Percentiles rank a stretch among this genome's conserved stretches.
These are phyloP conservation scores for Cyanistes caeruleus DNA, from an alignment of 2,113 vertebrate species.

Conservation along the genomic window DNA sequence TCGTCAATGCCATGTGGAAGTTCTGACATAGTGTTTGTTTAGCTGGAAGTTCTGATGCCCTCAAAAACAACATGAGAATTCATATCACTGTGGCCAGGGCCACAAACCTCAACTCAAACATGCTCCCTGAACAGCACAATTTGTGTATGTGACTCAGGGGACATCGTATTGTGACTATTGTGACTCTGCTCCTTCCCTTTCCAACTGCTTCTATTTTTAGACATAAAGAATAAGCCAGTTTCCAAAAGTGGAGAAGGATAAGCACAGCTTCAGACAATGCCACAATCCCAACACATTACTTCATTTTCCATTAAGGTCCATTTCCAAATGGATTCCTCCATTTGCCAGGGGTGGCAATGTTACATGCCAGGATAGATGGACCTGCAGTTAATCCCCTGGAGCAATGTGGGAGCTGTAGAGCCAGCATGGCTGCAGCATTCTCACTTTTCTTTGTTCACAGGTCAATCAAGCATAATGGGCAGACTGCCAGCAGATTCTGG, in stretches of 20 bases:
- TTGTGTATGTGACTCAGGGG: neutral
- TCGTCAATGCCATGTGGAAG: neutral
- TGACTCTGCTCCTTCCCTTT: constrained; percentile 4
- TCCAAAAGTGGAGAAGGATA: constrained; percentile 40
- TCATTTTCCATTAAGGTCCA: constrained; percentile 14
- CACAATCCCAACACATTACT: neutral
- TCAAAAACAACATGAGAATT: neutral
- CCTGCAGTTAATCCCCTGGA: neutral
- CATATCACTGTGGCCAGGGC: neutral
- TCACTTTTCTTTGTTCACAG: neutral
- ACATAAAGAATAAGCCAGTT: constrained; percentile 35
- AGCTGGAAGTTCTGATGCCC: neutral
- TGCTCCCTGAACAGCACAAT: neutral
- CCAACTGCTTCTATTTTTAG: constrained; percentile 52
- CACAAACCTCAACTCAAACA: neutral
- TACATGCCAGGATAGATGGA: neutral
- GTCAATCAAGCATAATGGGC: neutral
- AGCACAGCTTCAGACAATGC: constrained; percentile 44
- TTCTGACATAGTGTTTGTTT: neutral
- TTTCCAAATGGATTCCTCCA: neutral
- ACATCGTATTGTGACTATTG: neutral
- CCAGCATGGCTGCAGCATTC: neutral
- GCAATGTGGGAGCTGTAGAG: neutral
- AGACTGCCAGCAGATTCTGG: neutral
- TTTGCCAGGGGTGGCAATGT: neutral